Conservation (phyloP, 2,888 invertebrate species). For the Seira ritae region DNA sequence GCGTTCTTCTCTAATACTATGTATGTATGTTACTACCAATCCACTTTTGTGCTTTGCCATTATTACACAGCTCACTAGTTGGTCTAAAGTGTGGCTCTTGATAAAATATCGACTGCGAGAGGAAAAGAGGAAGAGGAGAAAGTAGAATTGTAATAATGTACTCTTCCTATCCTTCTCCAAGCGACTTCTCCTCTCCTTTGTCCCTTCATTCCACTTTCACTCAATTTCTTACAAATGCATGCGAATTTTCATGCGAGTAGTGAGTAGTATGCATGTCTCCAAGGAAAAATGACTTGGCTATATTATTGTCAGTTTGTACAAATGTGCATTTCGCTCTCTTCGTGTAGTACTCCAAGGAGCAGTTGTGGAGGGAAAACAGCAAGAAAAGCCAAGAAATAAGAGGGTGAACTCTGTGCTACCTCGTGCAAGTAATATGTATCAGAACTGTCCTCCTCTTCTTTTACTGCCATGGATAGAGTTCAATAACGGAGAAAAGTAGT, state of each 20-base stretch:
- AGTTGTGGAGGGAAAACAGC: conserved; percentile 31
- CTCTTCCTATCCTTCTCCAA: too few relatives aligned
- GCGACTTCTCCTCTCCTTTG: too few relatives aligned
- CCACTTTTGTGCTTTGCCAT: conserved; percentile 2
- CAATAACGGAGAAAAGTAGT: too few relatives aligned
- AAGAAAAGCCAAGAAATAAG: too few relatives aligned
- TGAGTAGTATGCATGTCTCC: conserved; percentile 52
- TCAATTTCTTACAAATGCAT: too few relatives aligned
- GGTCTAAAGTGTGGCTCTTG: conserved; percentile 40
- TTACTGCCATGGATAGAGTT: too few relatives aligned
- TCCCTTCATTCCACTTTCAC: too few relatives aligned
- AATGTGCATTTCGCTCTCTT: conserved; percentile 52
- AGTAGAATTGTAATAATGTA: too few relatives aligned
- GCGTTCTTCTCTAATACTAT: conserved; percentile 19
- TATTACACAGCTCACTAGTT: conserved; percentile 35
- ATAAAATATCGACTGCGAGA: conserved; percentile 46
- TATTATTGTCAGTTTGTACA: conserved; percentile 56
- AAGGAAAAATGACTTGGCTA: conserved; percentile 56
- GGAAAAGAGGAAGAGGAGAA: conserved; percentile 2
- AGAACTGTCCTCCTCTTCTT: too few relatives aligned
- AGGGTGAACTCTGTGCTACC: too few relatives aligned
- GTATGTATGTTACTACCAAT: background rate
- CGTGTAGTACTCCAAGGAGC: conserved; percentile 32
- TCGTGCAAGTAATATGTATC: too few relatives aligned
- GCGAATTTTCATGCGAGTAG: too few relatives aligned